A percentile compares a stretch with the other conserved stretches of the same genome.
Conservation (phyloP, 2,888 invertebrate genomes). For the Noctua comes region DNA sequence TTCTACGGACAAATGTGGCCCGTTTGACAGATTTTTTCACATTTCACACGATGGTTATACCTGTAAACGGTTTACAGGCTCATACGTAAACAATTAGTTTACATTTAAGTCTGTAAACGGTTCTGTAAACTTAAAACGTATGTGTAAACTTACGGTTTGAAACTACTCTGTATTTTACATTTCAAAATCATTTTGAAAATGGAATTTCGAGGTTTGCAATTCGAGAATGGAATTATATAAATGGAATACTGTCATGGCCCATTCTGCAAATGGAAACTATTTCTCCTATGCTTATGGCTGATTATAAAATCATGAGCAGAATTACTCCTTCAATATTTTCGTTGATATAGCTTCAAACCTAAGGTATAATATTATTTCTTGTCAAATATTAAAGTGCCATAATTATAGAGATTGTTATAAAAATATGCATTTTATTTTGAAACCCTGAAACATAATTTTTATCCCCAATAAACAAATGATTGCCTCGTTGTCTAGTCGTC, state of each 20-base stretch:
- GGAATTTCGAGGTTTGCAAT: slow-evolving; percentile 17
- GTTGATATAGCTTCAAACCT: slow-evolving; percentile 70
- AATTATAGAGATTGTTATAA: slow-evolving; percentile 83
- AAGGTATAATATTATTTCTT: slow-evolving; percentile 71
- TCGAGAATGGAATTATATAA: slow-evolving; percentile 32
- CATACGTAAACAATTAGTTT: slow-evolving; percentile 49
- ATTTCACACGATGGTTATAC: slow-evolving; percentile 68
- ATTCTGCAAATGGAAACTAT: slow-evolving; percentile 38
- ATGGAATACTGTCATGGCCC: slow-evolving; percentile 24
- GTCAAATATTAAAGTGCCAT: slow-evolving; percentile 82
- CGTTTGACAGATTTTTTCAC: slow-evolving; percentile 67
- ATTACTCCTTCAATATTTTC: slow-evolving; percentile 48
- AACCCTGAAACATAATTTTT: neutral
- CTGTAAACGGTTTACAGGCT: slow-evolving; percentile 48
- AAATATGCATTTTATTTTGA: slow-evolving; percentile 66
- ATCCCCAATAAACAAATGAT: neutral
- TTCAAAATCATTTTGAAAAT: slow-evolving; percentile 30
- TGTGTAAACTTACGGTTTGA: slow-evolving; percentile 65
- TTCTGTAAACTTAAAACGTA: slow-evolving; percentile 16
- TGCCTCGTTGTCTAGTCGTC: neutral
- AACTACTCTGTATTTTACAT: slow-evolving; percentile 35
- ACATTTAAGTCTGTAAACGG: slow-evolving; percentile 52
- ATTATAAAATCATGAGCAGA: slow-evolving; percentile 42
- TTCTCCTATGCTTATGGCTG: slow-evolving; percentile 58
- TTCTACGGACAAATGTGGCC: slow-evolving; percentile 61